phyloP scores from a whole-genome alignment of 2,113 vertebrate genomes.

The mouse (Mus musculus) region DNA sequence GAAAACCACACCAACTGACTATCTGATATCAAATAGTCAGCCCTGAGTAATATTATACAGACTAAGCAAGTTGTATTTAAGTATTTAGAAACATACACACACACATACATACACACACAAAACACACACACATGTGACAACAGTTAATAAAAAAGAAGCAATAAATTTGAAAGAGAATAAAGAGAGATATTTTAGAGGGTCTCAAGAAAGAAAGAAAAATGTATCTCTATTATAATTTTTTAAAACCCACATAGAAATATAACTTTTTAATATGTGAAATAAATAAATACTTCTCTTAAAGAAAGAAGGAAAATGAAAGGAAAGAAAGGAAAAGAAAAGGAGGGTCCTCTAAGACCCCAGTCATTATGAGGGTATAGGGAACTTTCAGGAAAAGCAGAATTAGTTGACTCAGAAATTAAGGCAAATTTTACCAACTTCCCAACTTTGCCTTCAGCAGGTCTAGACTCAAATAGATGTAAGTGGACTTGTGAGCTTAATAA shows the following conservation, averaged over 20 bases:
- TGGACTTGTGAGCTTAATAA: neutral
- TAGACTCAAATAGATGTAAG: neutral
- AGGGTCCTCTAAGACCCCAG: neutral
- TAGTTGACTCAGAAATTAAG: neutral
- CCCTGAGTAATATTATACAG: neutral
- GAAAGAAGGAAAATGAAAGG: neutral
- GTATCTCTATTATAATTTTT: neutral
- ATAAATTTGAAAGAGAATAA: neutral
- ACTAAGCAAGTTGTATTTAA: neutral
- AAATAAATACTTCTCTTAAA: neutral
- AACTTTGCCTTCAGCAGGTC: neutral
- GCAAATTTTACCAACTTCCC: neutral
- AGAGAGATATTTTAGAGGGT: neutral
- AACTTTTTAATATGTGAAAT: neutral
- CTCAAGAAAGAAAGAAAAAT: neutral
- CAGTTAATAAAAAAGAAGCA: neutral
- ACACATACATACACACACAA: neutral
- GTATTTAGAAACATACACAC: neutral
- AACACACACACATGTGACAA: neutral
- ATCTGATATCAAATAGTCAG: too few species aligned
- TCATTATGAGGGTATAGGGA: neutral
- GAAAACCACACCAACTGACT: neutral
- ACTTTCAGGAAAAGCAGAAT: neutral
- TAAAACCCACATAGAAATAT: neutral
- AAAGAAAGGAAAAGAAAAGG: neutral